Percentiles rank a stretch among this genome's conserved stretches.
phyloP scores from a whole-genome alignment of 2,888 invertebrate species.

The Athetis lepigone region DNA sequence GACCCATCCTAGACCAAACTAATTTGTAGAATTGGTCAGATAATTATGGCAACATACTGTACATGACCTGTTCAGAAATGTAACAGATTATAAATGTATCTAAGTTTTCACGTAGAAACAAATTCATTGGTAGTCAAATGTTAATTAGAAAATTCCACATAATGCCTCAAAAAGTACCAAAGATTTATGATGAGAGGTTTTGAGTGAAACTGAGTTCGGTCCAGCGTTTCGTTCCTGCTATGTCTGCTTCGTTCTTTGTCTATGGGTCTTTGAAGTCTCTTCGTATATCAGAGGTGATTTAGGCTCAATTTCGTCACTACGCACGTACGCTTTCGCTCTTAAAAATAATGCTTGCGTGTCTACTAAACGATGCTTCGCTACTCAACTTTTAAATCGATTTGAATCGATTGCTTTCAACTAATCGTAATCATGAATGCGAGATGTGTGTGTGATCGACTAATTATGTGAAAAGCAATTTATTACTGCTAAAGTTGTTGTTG shows the following conservation, averaged over 20 bases:
- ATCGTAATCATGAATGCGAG: constrained; percentile 78
- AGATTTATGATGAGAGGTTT: constrained; percentile 67
- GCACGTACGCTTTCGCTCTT: constrained; percentile 62
- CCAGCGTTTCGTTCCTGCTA: constrained; percentile 81
- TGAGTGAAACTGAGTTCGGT: constrained; percentile 78
- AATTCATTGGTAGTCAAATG: background rate
- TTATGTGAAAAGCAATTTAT: constrained; percentile 58
- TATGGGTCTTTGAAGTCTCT: constrained; percentile 74
- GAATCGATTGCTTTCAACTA: constrained; percentile 62
- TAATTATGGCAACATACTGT: too few relatives aligned
- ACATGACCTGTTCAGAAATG: background rate
- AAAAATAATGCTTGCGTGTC: constrained; percentile 62
- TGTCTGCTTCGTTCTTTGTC: constrained; percentile 73
- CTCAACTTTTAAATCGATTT: constrained; percentile 42
- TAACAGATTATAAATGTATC: background rate
- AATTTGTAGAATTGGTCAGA: too few relatives aligned
- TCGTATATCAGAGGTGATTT: constrained; percentile 72
- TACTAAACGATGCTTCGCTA: constrained; percentile 59
- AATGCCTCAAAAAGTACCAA: constrained; percentile 21
- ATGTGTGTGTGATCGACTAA: constrained; percentile 78
- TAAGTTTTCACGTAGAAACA: background rate
- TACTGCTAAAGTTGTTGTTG: constrained; percentile 58
- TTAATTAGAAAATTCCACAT: constrained; percentile 42
- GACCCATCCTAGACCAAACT: too few relatives aligned
- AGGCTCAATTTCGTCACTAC: constrained; percentile 65